phyloP scores from a whole-genome alignment of 2,888 invertebrate genomes.

The Sphecodes monilicornis region DNA sequence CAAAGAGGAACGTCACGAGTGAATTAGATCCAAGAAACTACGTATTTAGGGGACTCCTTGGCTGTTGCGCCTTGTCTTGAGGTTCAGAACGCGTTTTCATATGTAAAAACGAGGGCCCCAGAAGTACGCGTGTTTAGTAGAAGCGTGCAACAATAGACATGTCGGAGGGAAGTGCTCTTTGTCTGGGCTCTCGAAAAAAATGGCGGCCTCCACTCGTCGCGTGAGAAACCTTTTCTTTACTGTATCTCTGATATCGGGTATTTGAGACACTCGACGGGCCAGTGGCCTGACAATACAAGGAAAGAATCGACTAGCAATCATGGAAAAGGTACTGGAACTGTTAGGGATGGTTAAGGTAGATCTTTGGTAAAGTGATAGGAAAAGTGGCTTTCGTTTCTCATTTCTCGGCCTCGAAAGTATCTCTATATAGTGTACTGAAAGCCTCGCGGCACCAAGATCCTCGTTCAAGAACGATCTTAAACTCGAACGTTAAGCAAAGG shows the following conservation, averaged over 20 bases:
- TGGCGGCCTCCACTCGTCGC: neutral
- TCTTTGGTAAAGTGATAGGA: conserved; percentile 61
- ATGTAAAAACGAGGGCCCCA: neutral
- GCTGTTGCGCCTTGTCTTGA: neutral
- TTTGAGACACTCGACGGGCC: conserved; percentile 37
- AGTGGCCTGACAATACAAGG: conserved; percentile 31
- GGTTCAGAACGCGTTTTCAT: neutral
- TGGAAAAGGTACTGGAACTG: conserved; percentile 53
- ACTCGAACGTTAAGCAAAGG: conserved; percentile 66
- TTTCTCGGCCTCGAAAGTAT: conserved; percentile 50
- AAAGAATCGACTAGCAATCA: conserved; percentile 31
- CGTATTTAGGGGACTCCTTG: neutral
- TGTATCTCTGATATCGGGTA: neutral
- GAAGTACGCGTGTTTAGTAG: neutral
- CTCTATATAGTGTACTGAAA: conserved; percentile 37
- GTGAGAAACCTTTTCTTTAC: neutral
- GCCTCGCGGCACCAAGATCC: conserved; percentile 30
- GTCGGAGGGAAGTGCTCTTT: neutral
- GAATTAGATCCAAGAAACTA: neutral
- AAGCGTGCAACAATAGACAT: neutral
- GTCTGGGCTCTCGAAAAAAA: neutral
- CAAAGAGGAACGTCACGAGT: neutral
- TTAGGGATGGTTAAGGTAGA: conserved; percentile 48
- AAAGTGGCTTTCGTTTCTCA: conserved; percentile 65
- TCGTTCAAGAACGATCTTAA: conserved; percentile 57